A percentile compares a stretch with the other conserved stretches of the same genome.
Conservation (phyloP, 1,140 invertebrate genomes). For the Chironomus tepperi region DNA sequence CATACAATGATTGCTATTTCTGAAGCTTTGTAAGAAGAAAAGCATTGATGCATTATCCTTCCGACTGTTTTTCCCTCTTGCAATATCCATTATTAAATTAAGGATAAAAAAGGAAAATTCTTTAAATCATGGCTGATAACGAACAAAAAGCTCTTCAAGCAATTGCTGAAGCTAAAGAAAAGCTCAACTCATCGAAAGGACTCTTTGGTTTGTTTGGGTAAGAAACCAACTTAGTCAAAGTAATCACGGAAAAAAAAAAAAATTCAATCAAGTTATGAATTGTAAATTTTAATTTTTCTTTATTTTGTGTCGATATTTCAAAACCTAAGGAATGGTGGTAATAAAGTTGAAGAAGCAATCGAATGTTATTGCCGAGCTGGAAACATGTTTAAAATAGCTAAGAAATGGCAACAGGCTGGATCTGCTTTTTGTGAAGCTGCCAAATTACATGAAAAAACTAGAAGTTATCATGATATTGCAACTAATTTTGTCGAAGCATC, state of each 20-base stretch:
- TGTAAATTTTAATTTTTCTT: background rate
- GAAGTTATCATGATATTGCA: conserved; percentile 88
- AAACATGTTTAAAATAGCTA: conserved; percentile 98
- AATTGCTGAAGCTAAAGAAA: conserved; percentile 87
- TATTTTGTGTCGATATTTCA: conserved; percentile 20
- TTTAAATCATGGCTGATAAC: conserved; percentile 71
- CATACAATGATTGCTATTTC: no score
- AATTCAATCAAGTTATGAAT: no score
- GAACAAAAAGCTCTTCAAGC: conserved; percentile 88
- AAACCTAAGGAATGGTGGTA: conserved; percentile 56
- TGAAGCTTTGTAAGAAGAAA: no score
- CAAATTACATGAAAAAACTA: conserved; percentile 72
- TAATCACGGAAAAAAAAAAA: background rate
- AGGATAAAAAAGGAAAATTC: background rate
- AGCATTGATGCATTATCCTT: no score
- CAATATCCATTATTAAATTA: background rate
- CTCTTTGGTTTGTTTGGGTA: conserved; percentile 91
- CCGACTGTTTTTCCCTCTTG: no score
- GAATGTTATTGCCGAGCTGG: conserved; percentile 92
- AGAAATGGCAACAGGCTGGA: conserved; percentile 94
- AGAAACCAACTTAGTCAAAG: conserved; percentile 40
- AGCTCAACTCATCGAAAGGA: conserved; percentile 74
- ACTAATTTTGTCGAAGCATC: conserved; percentile 92
- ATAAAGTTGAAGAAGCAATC: conserved; percentile 89
- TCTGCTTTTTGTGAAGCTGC: conserved; percentile 89